Conservation (phyloP, 2,888 invertebrate genomes). For the Beris chalybata region DNA sequence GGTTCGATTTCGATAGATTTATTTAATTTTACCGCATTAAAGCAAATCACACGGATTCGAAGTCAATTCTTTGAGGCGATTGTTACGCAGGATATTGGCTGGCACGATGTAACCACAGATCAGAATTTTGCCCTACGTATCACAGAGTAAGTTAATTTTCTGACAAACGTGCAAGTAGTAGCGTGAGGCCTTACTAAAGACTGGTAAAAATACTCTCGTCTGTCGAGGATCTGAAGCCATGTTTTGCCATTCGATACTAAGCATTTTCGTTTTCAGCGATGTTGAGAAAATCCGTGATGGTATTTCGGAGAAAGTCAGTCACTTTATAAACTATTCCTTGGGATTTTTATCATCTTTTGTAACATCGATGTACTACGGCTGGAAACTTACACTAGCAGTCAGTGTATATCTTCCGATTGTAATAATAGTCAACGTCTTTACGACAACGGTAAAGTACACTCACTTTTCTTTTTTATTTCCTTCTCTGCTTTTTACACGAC, state of each 20-base stretch:
- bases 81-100: constrained; percentile 71
- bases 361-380: constrained; percentile 76
- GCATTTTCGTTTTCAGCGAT: constrained; percentile 59
- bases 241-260: not conserved
- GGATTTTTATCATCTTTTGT: constrained; percentile 45
- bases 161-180: too few relatives aligned
- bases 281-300: constrained; percentile 78
- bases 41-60: constrained; percentile 66
- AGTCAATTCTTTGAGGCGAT: constrained; percentile 65
- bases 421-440: constrained; percentile 69
- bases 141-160: constrained; percentile 63
- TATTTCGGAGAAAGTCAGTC: constrained; percentile 78
- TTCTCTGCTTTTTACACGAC: too few relatives aligned
- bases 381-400: constrained; percentile 80
- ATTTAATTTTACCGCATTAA: constrained; percentile 67
- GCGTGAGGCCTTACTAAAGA: too few relatives aligned
- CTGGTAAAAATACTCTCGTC: too few relatives aligned
- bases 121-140: constrained; percentile 75
- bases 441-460: constrained; percentile 65
- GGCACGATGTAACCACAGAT: constrained; percentile 72
- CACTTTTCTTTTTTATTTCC: too few relatives aligned
- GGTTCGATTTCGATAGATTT: constrained; percentile 68
- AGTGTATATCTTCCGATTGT: constrained; percentile 75
- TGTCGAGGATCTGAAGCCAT: not conserved
- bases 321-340: constrained; percentile 64